Conservation (phyloP, 1,140 invertebrate genomes). For the Archivesica marissinica region DNA sequence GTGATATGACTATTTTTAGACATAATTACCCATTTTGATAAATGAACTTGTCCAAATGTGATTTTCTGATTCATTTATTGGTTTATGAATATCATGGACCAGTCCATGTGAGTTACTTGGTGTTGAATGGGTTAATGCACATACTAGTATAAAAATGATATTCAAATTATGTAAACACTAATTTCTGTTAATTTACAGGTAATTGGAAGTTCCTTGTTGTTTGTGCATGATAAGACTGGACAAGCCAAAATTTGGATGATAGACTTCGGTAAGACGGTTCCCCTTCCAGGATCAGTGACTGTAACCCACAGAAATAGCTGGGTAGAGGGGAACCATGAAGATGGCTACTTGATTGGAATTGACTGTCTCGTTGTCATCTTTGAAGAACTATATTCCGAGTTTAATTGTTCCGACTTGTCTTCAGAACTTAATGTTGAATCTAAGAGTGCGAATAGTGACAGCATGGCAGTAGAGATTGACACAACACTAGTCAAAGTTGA, state of each 20-base stretch:
- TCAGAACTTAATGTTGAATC: neutral
- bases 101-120: too few relatives aligned
- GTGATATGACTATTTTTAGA: too few relatives aligned
- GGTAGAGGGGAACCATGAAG: conserved; percentile 99
- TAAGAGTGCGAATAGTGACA: neutral
- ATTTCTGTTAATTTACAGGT: conserved; percentile 86
- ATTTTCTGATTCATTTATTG: too few relatives aligned
- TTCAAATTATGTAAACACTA: too few relatives aligned
- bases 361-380: conserved; percentile 89
- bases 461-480: neutral
- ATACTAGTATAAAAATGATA: too few relatives aligned
- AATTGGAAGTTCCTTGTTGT: conserved; percentile 98
- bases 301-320: conserved; percentile 94
- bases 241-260: conserved; percentile 97
- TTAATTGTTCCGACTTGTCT: neutral
- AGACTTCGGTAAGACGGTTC: conserved; percentile 98
- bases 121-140: too few relatives aligned
- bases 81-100: too few relatives aligned
- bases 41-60: too few relatives aligned
- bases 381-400: conserved; percentile 39
- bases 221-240: conserved; percentile 95
- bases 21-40: too few relatives aligned
- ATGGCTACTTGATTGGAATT: conserved; percentile 97
- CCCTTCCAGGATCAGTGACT: conserved; percentile 89
- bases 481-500: neutral